These are phyloP conservation scores for Drosophila novamexicana DNA, from an alignment of 1,140 invertebrate genomes.

Conservation along the genomic window DNA sequence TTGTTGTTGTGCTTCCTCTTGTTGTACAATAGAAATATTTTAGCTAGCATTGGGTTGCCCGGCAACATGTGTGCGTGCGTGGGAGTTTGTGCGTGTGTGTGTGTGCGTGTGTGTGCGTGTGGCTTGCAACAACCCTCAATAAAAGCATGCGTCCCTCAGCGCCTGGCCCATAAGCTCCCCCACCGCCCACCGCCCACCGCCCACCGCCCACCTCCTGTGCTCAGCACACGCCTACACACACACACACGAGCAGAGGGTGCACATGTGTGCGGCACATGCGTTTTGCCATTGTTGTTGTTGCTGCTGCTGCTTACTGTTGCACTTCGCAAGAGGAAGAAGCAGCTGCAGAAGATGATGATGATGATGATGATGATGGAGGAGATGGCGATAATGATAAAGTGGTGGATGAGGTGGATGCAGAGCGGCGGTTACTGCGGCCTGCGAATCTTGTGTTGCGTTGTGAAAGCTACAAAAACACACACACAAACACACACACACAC, in stretches of 20 bases:
- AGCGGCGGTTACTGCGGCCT: neutral
- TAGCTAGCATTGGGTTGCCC: conserved; percentile 32
- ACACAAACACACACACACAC: neutral
- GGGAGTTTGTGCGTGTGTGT: conserved; percentile 5
- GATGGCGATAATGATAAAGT: neutral
- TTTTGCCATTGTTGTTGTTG: conserved; percentile 37
- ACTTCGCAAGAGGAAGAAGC: conserved; percentile 22
- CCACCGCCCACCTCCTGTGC: neutral
- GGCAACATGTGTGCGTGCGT: conserved; percentile 24
- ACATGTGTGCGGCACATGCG: conserved; percentile 64
- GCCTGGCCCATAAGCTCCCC: neutral
- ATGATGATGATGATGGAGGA: neutral
- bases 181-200: neutral
- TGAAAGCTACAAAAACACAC: conserved; percentile 39
- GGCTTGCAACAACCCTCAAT: conserved; percentile 20
- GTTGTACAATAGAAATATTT: conserved; percentile 23
- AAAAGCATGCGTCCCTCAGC: conserved; percentile 4
- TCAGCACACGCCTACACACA: neutral
- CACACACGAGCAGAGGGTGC: neutral
- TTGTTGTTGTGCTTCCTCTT: neutral
- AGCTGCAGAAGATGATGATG: conserved; percentile 6
- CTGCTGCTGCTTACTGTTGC: conserved; percentile 33
- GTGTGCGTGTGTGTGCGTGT: conserved; percentile 9
- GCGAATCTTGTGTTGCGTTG: conserved; percentile 33
- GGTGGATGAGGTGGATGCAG: too few relatives aligned